phyloP scores from a whole-genome alignment of 2,797 vertebrate species.

The Notamacropus eugenii region DNA sequence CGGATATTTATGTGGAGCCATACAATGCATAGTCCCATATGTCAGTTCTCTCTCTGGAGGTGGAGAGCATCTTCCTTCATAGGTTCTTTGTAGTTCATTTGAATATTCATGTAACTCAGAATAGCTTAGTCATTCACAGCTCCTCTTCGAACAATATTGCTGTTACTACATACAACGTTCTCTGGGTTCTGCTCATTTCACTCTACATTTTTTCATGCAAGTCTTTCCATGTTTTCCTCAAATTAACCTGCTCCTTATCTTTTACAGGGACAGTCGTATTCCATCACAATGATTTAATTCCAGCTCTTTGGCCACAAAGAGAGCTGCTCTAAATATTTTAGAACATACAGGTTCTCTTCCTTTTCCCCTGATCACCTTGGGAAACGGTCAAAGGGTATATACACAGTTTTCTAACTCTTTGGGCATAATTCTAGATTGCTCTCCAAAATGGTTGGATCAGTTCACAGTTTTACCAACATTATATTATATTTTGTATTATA shows the following conservation, averaged over 20 bases:
- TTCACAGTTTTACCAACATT: not conserved
- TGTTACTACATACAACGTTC: not conserved
- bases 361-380: not conserved
- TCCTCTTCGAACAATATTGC: not conserved
- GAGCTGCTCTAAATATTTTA: not conserved
- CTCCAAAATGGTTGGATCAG: not conserved
- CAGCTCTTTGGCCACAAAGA: not conserved
- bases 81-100: not conserved
- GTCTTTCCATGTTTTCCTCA: not conserved
- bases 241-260: not conserved
- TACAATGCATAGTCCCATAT: not conserved
- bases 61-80: not conserved
- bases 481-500: not conserved
- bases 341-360: not conserved
- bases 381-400: not conserved
- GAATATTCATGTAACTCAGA: not conserved
- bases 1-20: not conserved
- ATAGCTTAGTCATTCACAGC: not conserved
- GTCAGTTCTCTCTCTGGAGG: not conserved
- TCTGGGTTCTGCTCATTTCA: not conserved
- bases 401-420: not conserved
- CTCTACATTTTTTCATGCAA: not conserved
- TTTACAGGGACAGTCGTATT: not conserved
- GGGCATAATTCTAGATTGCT: not conserved
- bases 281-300: not conserved